Evolutionary conservation across 2,113 vertebrate species (phyloP).

Genomic region (Hipposideros armiger): DNA sequence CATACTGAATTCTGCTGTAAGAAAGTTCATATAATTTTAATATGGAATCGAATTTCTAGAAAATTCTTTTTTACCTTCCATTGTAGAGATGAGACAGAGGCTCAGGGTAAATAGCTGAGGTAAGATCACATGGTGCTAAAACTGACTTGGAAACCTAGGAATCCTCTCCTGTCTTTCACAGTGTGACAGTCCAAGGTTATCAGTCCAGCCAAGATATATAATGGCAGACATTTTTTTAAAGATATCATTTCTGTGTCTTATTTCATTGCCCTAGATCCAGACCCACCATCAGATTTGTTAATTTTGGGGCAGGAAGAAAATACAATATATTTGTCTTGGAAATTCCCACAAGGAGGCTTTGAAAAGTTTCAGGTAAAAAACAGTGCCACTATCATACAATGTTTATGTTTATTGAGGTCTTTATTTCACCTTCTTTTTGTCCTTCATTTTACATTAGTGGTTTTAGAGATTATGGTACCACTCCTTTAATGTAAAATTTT

Average conservation of each 20-base stretch:
- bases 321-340: conserved; percentile 91
- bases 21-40: conserved; percentile 42
- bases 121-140: background rate
- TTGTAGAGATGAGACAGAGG: background rate
- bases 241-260: background rate
- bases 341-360: conserved; percentile 87
- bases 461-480: background rate
- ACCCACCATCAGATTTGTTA: conserved; percentile 88
- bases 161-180: background rate
- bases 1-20: background rate
- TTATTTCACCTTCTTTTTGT: background rate
- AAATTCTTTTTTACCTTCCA: background rate
- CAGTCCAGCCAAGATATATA: background rate
- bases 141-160: background rate
- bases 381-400: background rate
- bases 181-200: background rate
- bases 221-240: background rate
- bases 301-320: conserved; percentile 89
- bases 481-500: background rate
- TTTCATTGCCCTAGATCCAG: conserved; percentile 87
- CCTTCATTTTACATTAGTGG: background rate
- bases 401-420: background rate
- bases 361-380: conserved; percentile 90
- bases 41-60: background rate
- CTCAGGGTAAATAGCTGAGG: background rate